phyloP scores from a whole-genome alignment of 2,888 invertebrate species.

The Andrena chrysosceles region DNA sequence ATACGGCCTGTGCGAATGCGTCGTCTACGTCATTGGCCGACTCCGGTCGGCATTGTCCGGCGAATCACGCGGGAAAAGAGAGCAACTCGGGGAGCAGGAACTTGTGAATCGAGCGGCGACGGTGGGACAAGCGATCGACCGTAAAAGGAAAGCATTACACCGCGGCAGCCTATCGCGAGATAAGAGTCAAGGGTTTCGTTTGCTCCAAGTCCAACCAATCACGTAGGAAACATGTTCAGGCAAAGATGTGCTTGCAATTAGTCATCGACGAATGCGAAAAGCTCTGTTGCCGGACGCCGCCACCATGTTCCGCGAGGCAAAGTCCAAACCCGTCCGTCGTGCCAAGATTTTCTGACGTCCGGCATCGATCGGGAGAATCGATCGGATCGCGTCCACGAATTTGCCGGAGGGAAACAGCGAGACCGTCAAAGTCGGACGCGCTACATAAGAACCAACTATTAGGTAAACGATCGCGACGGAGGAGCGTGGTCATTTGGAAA shows the following conservation, averaged over 20 bases:
- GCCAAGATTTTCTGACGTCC: background rate
- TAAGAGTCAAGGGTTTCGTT: slow-evolving; percentile 46
- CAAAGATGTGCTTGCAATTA: slow-evolving; percentile 48
- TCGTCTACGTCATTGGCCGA: background rate
- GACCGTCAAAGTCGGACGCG: slow-evolving; percentile 49
- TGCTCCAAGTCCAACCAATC: slow-evolving; percentile 26
- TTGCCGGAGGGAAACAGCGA: slow-evolving; percentile 46
- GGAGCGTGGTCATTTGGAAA: slow-evolving; percentile 39
- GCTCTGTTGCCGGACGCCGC: slow-evolving; percentile 10
- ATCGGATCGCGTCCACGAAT: slow-evolving; percentile 2
- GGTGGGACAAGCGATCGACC: slow-evolving; percentile 1
- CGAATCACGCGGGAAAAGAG: slow-evolving; percentile 44
- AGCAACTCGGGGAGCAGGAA: background rate
- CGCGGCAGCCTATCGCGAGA: slow-evolving; percentile 21
- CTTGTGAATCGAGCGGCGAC: background rate
- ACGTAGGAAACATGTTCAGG: slow-evolving; percentile 37
- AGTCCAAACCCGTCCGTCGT: slow-evolving; percentile 16
- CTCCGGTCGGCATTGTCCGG: background rate
- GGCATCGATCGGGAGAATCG: slow-evolving; percentile 14
- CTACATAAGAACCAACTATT: background rate
- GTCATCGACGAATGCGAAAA: slow-evolving; percentile 58
- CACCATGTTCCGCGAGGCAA: slow-evolving; percentile 43
- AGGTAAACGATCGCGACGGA: slow-evolving; percentile 7
- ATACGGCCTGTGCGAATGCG: slow-evolving; percentile 16
- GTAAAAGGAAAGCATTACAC: slow-evolving; percentile 28